Percentiles rank a stretch among this genome's conserved stretches.
Evolutionary conservation across 2,888 invertebrate genomes (phyloP).

Genomic region (Lochmaea capreae): DNA sequence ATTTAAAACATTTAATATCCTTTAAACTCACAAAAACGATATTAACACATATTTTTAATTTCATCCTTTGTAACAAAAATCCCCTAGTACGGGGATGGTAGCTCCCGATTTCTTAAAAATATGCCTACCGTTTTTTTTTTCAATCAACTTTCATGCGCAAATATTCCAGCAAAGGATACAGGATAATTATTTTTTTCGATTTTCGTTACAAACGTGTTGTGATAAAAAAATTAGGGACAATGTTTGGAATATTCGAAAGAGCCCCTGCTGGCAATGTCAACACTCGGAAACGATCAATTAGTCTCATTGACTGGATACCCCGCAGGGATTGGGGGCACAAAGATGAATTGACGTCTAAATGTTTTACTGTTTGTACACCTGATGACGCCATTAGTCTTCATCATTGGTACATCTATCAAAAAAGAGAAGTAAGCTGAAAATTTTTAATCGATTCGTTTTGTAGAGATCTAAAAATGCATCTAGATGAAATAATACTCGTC

Average conservation of each 20-base stretch:
- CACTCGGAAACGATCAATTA: slow-evolving; percentile 55
- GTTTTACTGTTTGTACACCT: slow-evolving; percentile 50
- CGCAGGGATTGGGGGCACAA: slow-evolving; percentile 38
- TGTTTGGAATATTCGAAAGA: slow-evolving; percentile 18
- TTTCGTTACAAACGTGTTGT: background rate
- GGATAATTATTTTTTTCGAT: background rate
- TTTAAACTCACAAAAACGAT: no score
- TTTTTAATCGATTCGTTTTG: slow-evolving; percentile 2
- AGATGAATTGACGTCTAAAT: slow-evolving; percentile 54
- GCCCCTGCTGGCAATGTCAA: slow-evolving; percentile 48
- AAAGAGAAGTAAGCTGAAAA: background rate
- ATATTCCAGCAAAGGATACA: background rate
- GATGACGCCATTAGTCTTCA: slow-evolving; percentile 45
- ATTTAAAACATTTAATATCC: no score
- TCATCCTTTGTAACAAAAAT: no score
- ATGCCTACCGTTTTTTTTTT: slow-evolving; percentile 1
- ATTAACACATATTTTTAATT: no score
- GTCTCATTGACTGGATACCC: slow-evolving; percentile 50
- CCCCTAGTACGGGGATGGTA: no score
- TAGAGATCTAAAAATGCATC: background rate
- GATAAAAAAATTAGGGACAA: background rate
- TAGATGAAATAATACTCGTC: no score
- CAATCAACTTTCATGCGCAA: background rate
- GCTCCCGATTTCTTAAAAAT: no score
- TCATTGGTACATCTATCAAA: slow-evolving; percentile 32